A percentile compares a stretch with the other conserved stretches of the same genome.
phyloP scores from a whole-genome alignment of 2,888 invertebrate genomes.

The Hyalella azteca region DNA sequence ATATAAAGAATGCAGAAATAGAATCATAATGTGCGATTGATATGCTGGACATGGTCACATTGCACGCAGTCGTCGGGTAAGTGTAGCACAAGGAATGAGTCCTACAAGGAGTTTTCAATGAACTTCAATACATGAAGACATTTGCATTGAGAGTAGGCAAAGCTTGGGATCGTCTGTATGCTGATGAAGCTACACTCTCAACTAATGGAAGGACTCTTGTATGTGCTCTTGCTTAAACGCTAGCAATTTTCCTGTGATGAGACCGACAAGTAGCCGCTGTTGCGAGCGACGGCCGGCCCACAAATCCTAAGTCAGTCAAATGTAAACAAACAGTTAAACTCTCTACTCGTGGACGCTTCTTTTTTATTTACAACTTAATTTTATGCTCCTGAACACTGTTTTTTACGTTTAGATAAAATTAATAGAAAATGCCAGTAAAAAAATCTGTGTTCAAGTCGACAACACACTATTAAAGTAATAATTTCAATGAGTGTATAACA shows the following conservation, averaged over 20 bases:
- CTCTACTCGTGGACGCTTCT: no score
- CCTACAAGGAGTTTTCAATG: neutral
- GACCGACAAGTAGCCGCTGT: no score
- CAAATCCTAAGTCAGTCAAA: no score
- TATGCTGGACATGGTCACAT: neutral
- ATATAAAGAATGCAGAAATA: neutral
- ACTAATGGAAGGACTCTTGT: slow-evolving; percentile 1
- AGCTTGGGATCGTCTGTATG: neutral
- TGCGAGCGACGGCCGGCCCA: no score
- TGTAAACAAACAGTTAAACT: no score
- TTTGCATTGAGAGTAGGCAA: slow-evolving; percentile 4
- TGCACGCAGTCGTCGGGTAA: neutral
- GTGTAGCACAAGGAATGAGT: neutral
- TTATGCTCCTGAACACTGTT: no score
- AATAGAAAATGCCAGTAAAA: no score
- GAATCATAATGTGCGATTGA: neutral
- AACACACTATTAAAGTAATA: no score
- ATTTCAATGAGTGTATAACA: no score
- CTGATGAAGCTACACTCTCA: neutral
- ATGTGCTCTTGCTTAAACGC: neutral
- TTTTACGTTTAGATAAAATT: no score
- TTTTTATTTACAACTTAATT: no score
- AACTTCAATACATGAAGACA: slow-evolving; percentile 9
- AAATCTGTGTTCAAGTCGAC: no score
- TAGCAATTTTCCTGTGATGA: neutral